Conservation (phyloP, 2,888 invertebrate genomes). For the Aethes cnicana region DNA sequence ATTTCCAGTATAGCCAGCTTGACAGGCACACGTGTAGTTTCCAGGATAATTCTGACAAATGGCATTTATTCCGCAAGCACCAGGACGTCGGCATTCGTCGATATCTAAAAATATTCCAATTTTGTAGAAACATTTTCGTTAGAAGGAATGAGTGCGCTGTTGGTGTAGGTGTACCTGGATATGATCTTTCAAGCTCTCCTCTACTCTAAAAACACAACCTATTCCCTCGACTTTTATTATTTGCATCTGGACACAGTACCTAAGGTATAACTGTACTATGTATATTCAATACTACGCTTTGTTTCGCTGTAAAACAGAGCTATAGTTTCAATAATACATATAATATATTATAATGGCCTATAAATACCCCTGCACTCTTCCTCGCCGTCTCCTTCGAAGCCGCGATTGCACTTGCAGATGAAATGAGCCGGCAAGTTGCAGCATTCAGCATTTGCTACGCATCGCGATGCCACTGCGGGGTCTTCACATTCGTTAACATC, state of each 20-base stretch:
- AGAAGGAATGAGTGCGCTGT: too few relatives aligned
- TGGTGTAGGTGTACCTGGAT: too few relatives aligned
- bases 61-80: conserved; percentile 91
- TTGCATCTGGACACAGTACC: too few relatives aligned
- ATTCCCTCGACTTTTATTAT: too few relatives aligned
- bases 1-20: conserved; percentile 92
- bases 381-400: conserved; percentile 95
- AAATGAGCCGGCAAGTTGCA: conserved; percentile 97
- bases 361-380: conserved; percentile 89
- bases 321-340: too few relatives aligned
- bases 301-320: too few relatives aligned
- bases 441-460: conserved; percentile 95
- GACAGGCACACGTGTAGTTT: conserved; percentile 93
- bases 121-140: too few relatives aligned
- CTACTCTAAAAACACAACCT: too few relatives aligned
- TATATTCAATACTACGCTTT: too few relatives aligned
- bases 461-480: conserved; percentile 90
- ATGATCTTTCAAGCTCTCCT: too few relatives aligned
- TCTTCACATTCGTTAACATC: conserved; percentile 96
- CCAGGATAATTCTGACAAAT: conserved; percentile 92
- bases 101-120: conserved; percentile 82
- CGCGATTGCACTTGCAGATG: conserved; percentile 95
- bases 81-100: conserved; percentile 92
- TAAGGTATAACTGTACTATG: too few relatives aligned
- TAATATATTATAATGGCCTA: too few relatives aligned